Conservation (phyloP, 2,113 vertebrate genomes). For the Camelus dromedarius region DNA sequence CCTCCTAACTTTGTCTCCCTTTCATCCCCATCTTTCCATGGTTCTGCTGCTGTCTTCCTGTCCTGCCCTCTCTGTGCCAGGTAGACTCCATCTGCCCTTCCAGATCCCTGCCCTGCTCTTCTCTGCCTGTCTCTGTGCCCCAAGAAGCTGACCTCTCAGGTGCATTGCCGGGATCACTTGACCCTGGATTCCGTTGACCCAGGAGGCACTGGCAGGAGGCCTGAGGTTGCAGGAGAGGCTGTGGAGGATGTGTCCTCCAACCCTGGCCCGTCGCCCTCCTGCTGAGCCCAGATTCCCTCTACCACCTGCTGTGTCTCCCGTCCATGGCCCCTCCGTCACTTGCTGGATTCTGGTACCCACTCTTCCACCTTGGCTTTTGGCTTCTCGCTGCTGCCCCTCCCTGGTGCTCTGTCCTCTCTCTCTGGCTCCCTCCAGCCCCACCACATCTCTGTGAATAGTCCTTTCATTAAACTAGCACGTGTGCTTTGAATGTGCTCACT, state of each 20-base stretch:
- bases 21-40: accelerated
- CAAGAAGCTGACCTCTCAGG: neutral
- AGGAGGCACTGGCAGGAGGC: neutral
- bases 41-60: neutral
- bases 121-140: neutral
- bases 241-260: accelerated
- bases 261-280: neutral
- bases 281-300: neutral
- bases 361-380: neutral
- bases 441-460: neutral
- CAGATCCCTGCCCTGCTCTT: neutral
- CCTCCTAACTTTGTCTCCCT: no score
- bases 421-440: neutral
- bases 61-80: neutral
- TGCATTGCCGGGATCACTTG: no score
- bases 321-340: neutral
- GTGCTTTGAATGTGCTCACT: neutral
- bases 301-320: neutral
- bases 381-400: accelerated
- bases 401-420: accelerated
- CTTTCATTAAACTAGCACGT: accelerated
- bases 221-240: accelerated
- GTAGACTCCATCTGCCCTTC: neutral
- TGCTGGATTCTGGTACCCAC: neutral
- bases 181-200: neutral